A percentile compares a stretch with the other conserved stretches of the same genome.
These are phyloP conservation scores for Carlito syrichta DNA, from an alignment of 2,113 vertebrate genomes.

Conservation along the genomic window DNA sequence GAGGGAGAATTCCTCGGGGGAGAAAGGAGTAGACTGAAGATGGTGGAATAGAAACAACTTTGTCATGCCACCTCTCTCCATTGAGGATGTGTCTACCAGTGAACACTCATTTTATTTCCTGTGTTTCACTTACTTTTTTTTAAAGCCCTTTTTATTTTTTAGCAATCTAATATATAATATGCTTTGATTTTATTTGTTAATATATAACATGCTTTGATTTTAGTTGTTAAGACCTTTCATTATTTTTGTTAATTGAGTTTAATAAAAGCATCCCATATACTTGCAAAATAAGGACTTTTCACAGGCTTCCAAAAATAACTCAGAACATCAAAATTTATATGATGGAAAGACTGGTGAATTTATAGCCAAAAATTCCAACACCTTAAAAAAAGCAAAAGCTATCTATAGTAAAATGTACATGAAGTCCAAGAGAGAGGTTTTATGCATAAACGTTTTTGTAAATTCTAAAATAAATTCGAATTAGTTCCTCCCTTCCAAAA, in stretches of 20 bases:
- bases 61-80: background rate
- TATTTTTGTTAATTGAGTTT: background rate
- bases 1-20: background rate
- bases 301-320: background rate
- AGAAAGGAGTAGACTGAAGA: background rate
- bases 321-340: background rate
- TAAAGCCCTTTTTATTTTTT: background rate
- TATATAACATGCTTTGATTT: background rate
- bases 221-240: background rate
- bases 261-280: background rate
- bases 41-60: fast-evolving
- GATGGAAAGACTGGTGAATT: background rate
- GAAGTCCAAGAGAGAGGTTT: background rate
- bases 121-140: background rate
- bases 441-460: background rate
- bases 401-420: background rate
- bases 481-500: background rate
- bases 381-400: background rate
- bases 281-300: background rate
- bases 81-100: background rate
- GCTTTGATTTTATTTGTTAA: background rate
- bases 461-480: slow-evolving; percentile 9
- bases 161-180: background rate
- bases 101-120: background rate
- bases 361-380: background rate